These are phyloP conservation scores for Ylistrum balloti DNA, from an alignment of 1,140 invertebrate species.

Conservation along the genomic window DNA sequence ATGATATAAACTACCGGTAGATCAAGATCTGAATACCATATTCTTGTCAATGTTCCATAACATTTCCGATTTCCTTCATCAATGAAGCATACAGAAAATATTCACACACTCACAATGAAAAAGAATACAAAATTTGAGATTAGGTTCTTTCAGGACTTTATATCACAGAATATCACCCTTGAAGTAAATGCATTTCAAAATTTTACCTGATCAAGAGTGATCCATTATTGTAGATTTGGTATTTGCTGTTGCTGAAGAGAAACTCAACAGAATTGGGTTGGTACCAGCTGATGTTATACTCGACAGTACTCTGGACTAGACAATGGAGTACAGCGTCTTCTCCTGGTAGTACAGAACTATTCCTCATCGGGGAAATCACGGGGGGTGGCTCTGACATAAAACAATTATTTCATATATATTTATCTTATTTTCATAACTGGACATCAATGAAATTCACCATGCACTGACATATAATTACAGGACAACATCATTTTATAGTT, in stretches of 20 bases:
- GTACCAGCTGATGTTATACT: conserved; percentile 83
- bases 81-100: too few species aligned
- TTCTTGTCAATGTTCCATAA: too few species aligned
- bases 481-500: too few species aligned
- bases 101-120: too few species aligned
- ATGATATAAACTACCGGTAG: too few species aligned
- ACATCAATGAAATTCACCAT: background rate
- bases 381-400: conserved; percentile 84
- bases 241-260: conserved; percentile 57
- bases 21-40: too few species aligned
- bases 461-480: too few species aligned
- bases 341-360: conserved; percentile 82
- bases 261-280: conserved; percentile 58
- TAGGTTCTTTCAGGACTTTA: too few species aligned
- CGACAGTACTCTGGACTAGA: conserved; percentile 82
- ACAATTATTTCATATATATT: conserved; percentile 4
- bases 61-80: too few species aligned
- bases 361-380: conserved; percentile 80
- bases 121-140: too few species aligned
- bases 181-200: background rate
- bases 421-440: background rate
- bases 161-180: too few species aligned
- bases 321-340: conserved; percentile 83
- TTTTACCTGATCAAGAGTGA: conserved; percentile 76
- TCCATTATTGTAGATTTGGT: conserved; percentile 73